Conservation (phyloP, 2,113 vertebrate genomes). For the Crocuta crocuta region DNA sequence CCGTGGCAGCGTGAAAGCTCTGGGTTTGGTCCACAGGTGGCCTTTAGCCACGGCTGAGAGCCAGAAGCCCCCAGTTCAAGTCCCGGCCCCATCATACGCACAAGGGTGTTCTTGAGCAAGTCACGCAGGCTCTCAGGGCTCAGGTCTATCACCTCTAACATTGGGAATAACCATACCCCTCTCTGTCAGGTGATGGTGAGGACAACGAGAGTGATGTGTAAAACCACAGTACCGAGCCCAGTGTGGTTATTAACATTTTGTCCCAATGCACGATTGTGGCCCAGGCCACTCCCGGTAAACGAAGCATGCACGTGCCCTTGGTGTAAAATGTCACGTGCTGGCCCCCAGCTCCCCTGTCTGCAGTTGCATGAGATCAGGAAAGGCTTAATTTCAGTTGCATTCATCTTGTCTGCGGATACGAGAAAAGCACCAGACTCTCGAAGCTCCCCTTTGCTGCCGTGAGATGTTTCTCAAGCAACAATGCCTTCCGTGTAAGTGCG, state of each 20-base stretch:
- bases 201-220: rapidly evolving
- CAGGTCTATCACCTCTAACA: background rate
- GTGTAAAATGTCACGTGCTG: background rate
- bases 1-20: rapidly evolving
- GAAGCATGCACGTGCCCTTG: background rate
- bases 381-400: background rate
- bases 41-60: background rate
- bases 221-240: background rate
- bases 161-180: background rate
- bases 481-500: rapidly evolving
- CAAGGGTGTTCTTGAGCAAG: background rate
- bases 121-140: background rate
- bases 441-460: background rate
- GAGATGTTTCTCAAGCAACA: background rate
- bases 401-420: background rate
- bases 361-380: background rate
- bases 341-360: background rate
- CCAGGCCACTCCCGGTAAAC: background rate
- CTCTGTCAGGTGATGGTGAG: background rate
- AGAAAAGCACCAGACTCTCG: background rate
- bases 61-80: background rate
- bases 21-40: background rate
- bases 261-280: rapidly evolving
- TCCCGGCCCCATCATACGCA: background rate
- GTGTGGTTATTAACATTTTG: background rate